Percentiles rank a stretch among this genome's conserved stretches.
phyloP scores from a whole-genome alignment of 2,888 invertebrate species.

The Cosmopolites sordidus region DNA sequence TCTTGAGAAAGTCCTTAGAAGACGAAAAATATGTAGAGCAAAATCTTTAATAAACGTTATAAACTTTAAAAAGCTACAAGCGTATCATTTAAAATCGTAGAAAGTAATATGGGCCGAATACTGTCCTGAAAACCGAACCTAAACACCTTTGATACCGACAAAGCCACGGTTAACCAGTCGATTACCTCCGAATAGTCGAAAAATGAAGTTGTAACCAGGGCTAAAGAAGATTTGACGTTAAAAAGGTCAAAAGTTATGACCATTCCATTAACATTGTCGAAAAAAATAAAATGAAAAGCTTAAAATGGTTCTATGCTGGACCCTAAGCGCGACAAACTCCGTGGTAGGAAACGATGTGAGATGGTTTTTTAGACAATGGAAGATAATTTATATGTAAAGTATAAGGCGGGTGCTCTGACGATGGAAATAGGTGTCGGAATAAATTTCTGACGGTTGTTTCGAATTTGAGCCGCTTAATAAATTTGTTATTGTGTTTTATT shows the following conservation, averaged over 20 bases:
- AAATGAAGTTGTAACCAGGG: neutral
- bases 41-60: no score
- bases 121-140: neutral
- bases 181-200: neutral
- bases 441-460: neutral
- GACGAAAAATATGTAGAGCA: no score
- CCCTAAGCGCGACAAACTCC: neutral
- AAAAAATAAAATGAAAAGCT: no score
- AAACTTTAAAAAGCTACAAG: no score
- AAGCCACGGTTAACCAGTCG: neutral
- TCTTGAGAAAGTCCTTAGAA: no score
- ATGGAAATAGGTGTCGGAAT: neutral
- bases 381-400: conserved; percentile 27
- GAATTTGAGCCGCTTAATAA: neutral
- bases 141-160: neutral
- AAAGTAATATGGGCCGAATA: neutral
- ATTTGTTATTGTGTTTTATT: conserved; percentile 2
- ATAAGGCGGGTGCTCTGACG: conserved; percentile 7
- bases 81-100: no score
- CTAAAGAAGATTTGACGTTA: neutral
- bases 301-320: neutral
- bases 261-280: neutral
- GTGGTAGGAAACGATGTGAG: neutral
- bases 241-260: neutral
- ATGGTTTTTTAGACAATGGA: conserved; percentile 19